Conservation (phyloP, 2,113 vertebrate species). For the Smithornis capensis region DNA sequence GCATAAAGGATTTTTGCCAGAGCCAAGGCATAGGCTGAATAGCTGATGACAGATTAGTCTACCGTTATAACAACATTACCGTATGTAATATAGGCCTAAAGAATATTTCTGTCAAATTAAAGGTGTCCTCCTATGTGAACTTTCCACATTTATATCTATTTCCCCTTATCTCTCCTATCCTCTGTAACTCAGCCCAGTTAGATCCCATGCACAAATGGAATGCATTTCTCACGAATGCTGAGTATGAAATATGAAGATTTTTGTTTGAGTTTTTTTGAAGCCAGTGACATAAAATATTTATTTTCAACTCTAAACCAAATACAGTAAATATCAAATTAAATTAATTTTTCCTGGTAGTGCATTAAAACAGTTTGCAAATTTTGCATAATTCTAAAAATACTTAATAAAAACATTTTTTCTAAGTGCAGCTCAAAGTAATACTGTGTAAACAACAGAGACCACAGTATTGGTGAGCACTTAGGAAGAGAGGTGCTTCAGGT, state of each 20-base stretch:
- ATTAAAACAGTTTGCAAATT: neutral
- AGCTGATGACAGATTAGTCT: neutral
- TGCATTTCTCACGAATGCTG: neutral
- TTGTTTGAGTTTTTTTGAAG: rapidly evolving
- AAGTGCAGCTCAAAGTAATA: neutral
- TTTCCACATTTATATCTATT: neutral
- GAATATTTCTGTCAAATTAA: neutral
- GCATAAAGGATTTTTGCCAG: neutral
- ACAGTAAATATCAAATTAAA: neutral
- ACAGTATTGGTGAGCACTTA: neutral
- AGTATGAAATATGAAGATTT: neutral
- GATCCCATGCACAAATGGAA: neutral
- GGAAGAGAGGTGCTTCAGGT: neutral
- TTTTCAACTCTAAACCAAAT: neutral
- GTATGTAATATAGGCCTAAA: neutral
- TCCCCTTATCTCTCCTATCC: neutral
- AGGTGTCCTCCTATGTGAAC: neutral
- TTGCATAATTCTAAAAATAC: neutral
- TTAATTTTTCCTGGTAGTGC: neutral
- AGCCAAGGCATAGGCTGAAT: neutral
- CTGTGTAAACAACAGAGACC: neutral
- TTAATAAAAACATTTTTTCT: neutral
- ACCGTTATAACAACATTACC: neutral
- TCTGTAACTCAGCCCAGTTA: neutral
- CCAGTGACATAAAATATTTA: neutral